These are phyloP conservation scores for Argyra leucocephala DNA, from an alignment of 2,888 invertebrate genomes.

Conservation along the genomic window DNA sequence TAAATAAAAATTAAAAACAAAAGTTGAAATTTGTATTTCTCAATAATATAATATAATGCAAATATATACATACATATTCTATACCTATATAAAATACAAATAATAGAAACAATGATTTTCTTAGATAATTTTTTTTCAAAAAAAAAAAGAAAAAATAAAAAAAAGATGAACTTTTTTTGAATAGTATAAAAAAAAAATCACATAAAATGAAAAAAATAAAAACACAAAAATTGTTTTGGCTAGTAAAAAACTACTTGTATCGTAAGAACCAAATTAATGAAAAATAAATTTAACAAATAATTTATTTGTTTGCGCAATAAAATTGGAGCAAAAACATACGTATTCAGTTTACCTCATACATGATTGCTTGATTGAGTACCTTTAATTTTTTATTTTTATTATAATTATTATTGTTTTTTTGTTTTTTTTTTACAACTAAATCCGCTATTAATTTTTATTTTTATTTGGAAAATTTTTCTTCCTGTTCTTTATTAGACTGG, in stretches of 20 bases:
- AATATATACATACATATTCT: background rate
- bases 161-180: background rate
- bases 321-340: background rate
- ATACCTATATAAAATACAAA: background rate
- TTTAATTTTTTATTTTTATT: background rate
- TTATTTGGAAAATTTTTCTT: too few relatives aligned
- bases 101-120: background rate
- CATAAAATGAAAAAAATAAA: background rate
- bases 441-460: background rate
- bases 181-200: background rate
- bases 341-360: background rate
- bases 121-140: background rate
- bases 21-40: too few relatives aligned
- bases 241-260: background rate
- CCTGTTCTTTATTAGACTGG: too few relatives aligned
- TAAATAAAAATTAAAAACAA: background rate
- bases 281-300: background rate
- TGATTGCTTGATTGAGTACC: background rate
- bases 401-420: background rate
- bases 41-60: too few relatives aligned
- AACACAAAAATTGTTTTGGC: background rate
- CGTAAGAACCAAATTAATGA: background rate
- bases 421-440: background rate
- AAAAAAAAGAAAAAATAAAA: too few relatives aligned
- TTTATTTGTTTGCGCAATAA: conserved; percentile 6